Evolutionary conservation across 2,888 invertebrate species (phyloP).

Genomic region (Caenorhabditis sinica): DNA sequence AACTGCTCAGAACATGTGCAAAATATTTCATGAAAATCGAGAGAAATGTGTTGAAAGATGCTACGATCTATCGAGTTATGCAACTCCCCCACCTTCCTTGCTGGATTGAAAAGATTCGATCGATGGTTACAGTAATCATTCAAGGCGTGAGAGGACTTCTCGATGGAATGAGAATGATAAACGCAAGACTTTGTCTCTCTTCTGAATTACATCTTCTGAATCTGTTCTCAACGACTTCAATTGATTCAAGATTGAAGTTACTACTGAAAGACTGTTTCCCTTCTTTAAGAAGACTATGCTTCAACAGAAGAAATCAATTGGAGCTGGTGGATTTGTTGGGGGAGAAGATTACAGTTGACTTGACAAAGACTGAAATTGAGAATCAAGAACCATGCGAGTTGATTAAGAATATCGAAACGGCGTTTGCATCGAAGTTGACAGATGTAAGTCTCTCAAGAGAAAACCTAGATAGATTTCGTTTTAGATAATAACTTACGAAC

Average conservation of each 20-base stretch:
- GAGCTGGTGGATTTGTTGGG: constrained; percentile 65
- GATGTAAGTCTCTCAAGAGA: constrained; percentile 49
- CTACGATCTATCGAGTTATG: constrained; percentile 67
- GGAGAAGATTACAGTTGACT: constrained; percentile 61
- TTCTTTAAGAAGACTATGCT: constrained; percentile 63
- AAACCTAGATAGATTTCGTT: background rate
- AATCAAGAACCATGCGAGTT: constrained; percentile 56
- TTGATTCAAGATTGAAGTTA: constrained; percentile 66
- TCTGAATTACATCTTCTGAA: constrained; percentile 75
- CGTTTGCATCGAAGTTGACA: constrained; percentile 63
- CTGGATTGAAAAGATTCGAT: constrained; percentile 68
- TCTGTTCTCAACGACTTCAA: constrained; percentile 70
- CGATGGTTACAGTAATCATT: constrained; percentile 63
- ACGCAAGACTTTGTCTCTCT: constrained; percentile 72
- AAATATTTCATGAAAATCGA: constrained; percentile 72
- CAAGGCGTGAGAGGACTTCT: constrained; percentile 74
- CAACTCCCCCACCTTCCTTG: constrained; percentile 77
- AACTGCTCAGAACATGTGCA: constrained; percentile 66
- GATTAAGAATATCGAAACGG: constrained; percentile 59
- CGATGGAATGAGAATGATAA: constrained; percentile 65
- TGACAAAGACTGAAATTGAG: constrained; percentile 53
- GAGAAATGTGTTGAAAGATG: constrained; percentile 65
- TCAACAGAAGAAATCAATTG: constrained; percentile 69
- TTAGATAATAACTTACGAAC: constrained; percentile 62
- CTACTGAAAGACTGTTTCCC: constrained; percentile 77